Conservation (phyloP, 2,888 invertebrate genomes). For the Perithous albicinctus region DNA sequence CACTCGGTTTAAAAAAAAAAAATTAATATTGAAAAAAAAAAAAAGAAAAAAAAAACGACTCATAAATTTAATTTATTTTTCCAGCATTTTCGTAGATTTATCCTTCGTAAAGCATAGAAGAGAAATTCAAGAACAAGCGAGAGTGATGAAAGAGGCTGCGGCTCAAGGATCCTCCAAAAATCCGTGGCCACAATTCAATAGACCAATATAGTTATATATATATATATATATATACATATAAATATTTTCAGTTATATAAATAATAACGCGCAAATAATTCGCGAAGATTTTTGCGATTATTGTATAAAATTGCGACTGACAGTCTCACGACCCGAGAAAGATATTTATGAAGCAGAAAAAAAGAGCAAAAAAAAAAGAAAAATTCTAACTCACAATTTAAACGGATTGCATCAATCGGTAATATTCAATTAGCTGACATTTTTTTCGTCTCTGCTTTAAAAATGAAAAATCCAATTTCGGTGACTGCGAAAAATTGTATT, state of each 20-base stretch:
- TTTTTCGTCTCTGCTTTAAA: constrained; percentile 13
- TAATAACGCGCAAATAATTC: constrained; percentile 20
- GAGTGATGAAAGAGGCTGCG: constrained; percentile 85
- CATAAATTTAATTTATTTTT: constrained; percentile 81
- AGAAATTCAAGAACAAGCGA: constrained; percentile 88
- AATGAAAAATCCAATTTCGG: constrained; percentile 19
- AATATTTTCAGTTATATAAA: constrained; percentile 21
- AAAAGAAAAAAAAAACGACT: no score
- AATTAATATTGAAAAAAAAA: no score
- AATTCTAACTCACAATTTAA: constrained; percentile 5
- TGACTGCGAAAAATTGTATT: no score
- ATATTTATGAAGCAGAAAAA: not conserved
- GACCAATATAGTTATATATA: constrained; percentile 77
- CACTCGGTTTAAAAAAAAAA: not conserved
- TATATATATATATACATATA: no score
- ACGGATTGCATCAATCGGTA: constrained; percentile 18
- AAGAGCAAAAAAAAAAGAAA: constrained; percentile 17
- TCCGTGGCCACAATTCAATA: constrained; percentile 84
- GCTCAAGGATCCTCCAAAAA: constrained; percentile 82
- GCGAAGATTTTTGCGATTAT: constrained; percentile 22
- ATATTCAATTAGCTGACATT: constrained; percentile 31
- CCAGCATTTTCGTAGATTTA: constrained; percentile 93
- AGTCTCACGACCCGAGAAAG: constrained; percentile 56
- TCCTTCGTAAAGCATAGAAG: constrained; percentile 92
- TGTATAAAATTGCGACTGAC: constrained; percentile 19